Evolutionary conservation across 2,113 vertebrate species (phyloP), one percentile per base, ranked within the genome.

Genomic region (Cyrtonyx montezumae): DNA sequence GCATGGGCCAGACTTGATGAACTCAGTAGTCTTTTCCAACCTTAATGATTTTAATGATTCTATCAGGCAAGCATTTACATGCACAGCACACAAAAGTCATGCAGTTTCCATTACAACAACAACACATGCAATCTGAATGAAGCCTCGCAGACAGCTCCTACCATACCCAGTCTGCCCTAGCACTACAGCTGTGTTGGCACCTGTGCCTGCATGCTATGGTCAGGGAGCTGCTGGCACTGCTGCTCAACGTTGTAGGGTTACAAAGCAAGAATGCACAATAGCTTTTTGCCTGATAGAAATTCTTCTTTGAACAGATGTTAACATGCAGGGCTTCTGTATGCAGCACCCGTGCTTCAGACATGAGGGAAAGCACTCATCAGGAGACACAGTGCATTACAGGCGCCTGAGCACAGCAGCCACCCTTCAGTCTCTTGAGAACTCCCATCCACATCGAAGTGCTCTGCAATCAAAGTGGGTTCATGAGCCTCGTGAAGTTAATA

Each of bases 401-500:
- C 74, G 46, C 20, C 56, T 51, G 49, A 68, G 30, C 84, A n/a
- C 23, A 90, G 76, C 76, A 80, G 58, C 62, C 79, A 23, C 59
- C 23, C 77, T 32, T 49, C 15, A 30, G 40, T 53, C 71, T 84
- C 75, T 42, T 83, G 79, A 88, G 83, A 75, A 65, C 79, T 70
- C 65, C 49, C 73, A 63, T 8, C 37, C 37, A 78, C 65, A 93
- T 77, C 76, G 88, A 86, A 95, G 85, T 68, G 32, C 77, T 65
- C 73, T 23, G 79, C 68, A 90, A 79, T 61, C 81, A 68, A 88
- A 91, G 75, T 1, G 48, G 51, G 62, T 91, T 78, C 90, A 84
- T 86, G 82, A 89, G 56, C 79, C 34, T 83, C 59, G 23, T 13
- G 61, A 88, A 95, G 69, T 91, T 93, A 96, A 90, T 94, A 86